These are phyloP conservation scores for Aegotheles bennettii DNA, from an alignment of 2,113 vertebrate species.

Conservation along the genomic window DNA sequence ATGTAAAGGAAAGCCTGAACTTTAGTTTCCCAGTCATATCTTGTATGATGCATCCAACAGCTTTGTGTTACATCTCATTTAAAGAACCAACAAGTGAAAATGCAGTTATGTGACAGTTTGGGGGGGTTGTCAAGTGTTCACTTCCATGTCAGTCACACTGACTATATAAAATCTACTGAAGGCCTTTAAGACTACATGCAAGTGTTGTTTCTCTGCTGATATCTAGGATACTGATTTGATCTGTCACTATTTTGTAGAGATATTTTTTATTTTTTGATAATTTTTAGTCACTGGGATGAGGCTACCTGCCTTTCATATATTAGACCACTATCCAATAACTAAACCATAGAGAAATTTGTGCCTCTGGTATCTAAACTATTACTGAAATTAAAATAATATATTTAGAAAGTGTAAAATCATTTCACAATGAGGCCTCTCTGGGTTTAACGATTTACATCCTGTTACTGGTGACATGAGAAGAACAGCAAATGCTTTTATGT, in stretches of 20 bases:
- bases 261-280: background rate
- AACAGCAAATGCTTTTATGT: background rate
- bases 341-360: background rate
- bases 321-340: background rate
- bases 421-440: background rate
- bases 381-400: background rate
- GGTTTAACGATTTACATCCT: background rate
- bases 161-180: background rate
- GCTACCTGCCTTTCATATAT: background rate
- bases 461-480: background rate
- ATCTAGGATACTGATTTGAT: background rate
- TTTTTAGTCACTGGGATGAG: background rate
- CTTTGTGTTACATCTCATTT: background rate
- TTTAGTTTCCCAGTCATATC: background rate
- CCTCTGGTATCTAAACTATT: background rate
- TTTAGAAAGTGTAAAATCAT: background rate
- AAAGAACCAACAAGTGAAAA: background rate
- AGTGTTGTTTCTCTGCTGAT: background rate
- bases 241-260: background rate
- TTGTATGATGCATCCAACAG: background rate
- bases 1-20: background rate
- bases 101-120: background rate
- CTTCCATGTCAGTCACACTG: background rate
- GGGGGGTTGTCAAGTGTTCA: background rate
- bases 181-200: background rate